Evolutionary conservation across 2,797 vertebrate species (phyloP).

Genomic region (Mormyrus hasselquistii): DNA sequence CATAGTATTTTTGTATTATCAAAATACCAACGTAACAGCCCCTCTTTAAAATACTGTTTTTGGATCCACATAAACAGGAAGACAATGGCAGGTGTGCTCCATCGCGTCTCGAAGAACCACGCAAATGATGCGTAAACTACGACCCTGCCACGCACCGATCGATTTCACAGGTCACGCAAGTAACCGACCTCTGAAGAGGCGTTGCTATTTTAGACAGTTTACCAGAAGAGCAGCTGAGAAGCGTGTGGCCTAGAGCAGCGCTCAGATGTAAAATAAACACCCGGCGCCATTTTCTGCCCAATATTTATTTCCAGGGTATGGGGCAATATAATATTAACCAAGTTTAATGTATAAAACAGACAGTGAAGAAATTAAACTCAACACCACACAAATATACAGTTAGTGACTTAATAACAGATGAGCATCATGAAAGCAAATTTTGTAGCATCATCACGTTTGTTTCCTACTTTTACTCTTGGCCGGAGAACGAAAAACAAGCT

Average conservation of each 20-base stretch:
- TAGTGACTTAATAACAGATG: not conserved
- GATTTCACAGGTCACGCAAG: constrained; percentile 43
- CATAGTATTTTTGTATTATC: not conserved
- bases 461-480: not conserved
- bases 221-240: constrained; percentile 47
- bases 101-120: not conserved
- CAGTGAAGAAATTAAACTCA: not conserved
- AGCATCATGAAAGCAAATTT: not conserved
- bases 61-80: not conserved
- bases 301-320: not conserved
- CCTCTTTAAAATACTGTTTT: not conserved
- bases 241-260: not conserved
- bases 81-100: not conserved
- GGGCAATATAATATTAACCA: not conserved
- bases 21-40: not conserved
- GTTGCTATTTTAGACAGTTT: constrained; percentile 50
- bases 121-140: constrained; percentile 16
- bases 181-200: constrained; percentile 53
- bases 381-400: not conserved
- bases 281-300: not conserved
- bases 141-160: constrained; percentile 41
- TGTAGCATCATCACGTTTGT: not conserved
- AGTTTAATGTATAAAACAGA: not conserved
- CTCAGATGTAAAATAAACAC: constrained; percentile 1
- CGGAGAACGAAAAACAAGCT: not conserved